Base-by-base conservation (phyloP, 2,888 invertebrate genomes). In the Drosophila tripunctata region DNA sequence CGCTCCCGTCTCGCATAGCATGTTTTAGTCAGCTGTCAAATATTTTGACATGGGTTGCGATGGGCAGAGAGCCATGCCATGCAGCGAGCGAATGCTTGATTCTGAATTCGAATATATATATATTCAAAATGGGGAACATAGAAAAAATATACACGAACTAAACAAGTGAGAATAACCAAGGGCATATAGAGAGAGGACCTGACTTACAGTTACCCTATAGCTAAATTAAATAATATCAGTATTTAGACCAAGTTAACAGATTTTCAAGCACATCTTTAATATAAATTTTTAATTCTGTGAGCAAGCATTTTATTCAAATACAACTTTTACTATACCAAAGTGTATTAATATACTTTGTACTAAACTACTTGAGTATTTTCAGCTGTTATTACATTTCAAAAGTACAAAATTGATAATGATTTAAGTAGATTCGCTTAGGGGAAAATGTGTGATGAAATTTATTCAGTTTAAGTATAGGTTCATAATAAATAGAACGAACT, bases 1-100 rank as follows among this genome's bases (percentile, higher is more conserved):
- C 68, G 67, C 62, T 68, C 62, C 75, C 51, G 52, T 67, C 69
- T 83, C 88, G 86, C 87, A 88, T 89, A 88, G 90, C 88, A 87
- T 91, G 90, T 89, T 91, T 89, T 89, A 91, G 91, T 91, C 91
- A 91, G 91, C 92, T 91, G 91, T 92, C 91, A 91, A 91, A 91
- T 91, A 80, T 89, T 91, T 92, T 91, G 92, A 91, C 88, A 91
- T 91, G 91, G 91, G 91, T 91, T 87, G 88, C 90, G 70, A 67
- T 73, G 70, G 77, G 85, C 74, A 72, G 27, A 27, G n/a, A n/a
- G n/a, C n/a, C n/a, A n/a, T n/a, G 58, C 57, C 48, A 64, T 67
- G 67, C 70, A 75, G 61, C 54, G 56, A 54, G 72, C 38, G 75
- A 71, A 43, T 47, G 67, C 47, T 64, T 50, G 75, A 74, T 74